Percentiles rank a stretch among this genome's conserved stretches.
Conservation (phyloP, 2,113 vertebrate genomes). For the Podilymbus podiceps region DNA sequence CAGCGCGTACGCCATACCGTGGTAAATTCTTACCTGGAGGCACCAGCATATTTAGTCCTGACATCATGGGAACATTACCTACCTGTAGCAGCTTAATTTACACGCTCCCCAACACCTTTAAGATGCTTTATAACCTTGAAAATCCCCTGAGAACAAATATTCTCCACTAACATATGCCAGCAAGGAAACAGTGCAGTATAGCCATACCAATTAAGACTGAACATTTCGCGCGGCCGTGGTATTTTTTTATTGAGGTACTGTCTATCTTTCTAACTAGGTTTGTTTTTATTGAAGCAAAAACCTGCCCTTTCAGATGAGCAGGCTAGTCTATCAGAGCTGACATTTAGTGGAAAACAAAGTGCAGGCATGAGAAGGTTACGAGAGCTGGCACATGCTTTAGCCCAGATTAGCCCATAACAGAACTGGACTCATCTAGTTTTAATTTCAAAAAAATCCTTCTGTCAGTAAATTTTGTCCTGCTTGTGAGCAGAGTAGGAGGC, state of each 20-base stretch:
- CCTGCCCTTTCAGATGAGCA: constrained; percentile 78
- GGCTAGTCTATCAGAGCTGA: constrained; percentile 74
- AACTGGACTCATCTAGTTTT: constrained; percentile 31
- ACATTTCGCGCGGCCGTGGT: constrained; percentile 11
- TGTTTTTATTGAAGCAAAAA: constrained; percentile 74
- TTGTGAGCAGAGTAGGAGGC: not conserved
- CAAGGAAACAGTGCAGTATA: not conserved
- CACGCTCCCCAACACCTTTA: constrained; percentile 43
- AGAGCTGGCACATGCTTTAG: constrained; percentile 70
- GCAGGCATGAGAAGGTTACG: constrained; percentile 70
- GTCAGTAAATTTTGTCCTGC: constrained; percentile 15
- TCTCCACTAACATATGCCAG: constrained; percentile 36
- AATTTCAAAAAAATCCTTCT: constrained; percentile 56
- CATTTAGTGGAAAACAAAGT: constrained; percentile 73
- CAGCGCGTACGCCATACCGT: not conserved
- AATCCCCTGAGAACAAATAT: constrained; percentile 61
- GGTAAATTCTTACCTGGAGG: constrained; percentile 52
- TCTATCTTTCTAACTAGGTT: constrained; percentile 72
- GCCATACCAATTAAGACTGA: constrained; percentile 62
- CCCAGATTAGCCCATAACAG: constrained; percentile 68
- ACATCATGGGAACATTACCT: constrained; percentile 38
- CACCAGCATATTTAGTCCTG: constrained; percentile 46
- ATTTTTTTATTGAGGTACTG: constrained; percentile 77
- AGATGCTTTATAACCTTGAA: constrained; percentile 69
- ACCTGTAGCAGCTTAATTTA: constrained; percentile 62